A percentile compares a stretch with the other conserved stretches of the same genome.
phyloP scores from a whole-genome alignment of 2,113 vertebrate genomes.

The Hemicordylus capensis region DNA sequence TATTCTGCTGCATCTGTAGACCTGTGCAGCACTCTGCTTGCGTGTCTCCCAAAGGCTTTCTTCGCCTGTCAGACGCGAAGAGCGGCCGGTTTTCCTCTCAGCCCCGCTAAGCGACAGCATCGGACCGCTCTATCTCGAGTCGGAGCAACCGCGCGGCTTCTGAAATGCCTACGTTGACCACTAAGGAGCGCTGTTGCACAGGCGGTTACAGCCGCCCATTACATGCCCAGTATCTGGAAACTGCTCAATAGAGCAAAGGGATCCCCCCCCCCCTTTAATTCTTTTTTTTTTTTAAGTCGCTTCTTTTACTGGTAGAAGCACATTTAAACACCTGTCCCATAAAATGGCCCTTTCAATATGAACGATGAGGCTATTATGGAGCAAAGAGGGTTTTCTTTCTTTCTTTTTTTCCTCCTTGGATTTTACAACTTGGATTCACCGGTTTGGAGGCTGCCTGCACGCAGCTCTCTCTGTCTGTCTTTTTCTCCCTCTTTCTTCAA shows the following conservation, averaged over 20 bases:
- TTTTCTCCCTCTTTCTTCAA: background rate
- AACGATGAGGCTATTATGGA: background rate
- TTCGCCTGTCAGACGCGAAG: background rate
- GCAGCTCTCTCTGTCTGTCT: background rate
- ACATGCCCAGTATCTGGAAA: accelerated
- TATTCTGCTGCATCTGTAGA: background rate
- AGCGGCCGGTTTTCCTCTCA: background rate
- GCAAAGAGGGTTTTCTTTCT: background rate
- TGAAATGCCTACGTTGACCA: background rate
- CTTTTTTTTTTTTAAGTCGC: background rate
- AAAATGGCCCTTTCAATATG: background rate
- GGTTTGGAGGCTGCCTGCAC: conserved; percentile 11
- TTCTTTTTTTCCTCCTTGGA: background rate
- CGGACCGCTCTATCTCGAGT: conserved; percentile 7
- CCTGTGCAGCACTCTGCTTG: background rate
- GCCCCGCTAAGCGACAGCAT: conserved; percentile 64
- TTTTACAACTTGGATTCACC: conserved; percentile 5
- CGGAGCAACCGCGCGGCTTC: accelerated
- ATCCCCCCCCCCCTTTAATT: background rate
- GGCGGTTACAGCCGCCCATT: background rate
- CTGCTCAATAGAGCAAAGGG: background rate
- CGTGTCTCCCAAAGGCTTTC: background rate
- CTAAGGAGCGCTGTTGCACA: conserved; percentile 31
- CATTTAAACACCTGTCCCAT: background rate
- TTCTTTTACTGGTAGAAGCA: background rate